phyloP scores from a whole-genome alignment of 1,140 invertebrate genomes.

The Portunus trituberculatus region DNA sequence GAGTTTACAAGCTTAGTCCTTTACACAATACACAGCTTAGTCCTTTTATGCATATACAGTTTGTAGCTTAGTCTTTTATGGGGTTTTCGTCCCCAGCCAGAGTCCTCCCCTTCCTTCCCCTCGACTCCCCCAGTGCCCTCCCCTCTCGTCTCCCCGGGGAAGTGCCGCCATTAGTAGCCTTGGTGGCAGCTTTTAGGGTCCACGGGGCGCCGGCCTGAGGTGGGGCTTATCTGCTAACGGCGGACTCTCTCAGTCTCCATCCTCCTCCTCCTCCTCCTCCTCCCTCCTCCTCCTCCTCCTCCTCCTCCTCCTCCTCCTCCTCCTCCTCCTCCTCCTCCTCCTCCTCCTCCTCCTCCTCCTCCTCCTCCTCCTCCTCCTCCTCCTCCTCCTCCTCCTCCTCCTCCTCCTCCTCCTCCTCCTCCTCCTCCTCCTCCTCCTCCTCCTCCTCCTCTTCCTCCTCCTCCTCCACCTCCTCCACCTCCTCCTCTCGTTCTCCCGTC shows the following conservation, averaged over 20 bases:
- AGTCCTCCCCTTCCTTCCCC: background rate
- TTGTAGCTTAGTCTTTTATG: background rate
- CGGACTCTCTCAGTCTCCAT: background rate
- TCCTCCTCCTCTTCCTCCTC: background rate
- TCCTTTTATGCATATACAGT: too few species aligned
- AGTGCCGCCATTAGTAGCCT: constrained; percentile 3
- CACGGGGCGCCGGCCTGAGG: background rate
- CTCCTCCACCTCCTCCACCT: background rate
- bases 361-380: background rate
- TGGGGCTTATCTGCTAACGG: constrained; percentile 9
- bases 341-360: background rate
- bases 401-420: background rate
- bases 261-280: background rate
- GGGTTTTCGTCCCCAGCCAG: background rate
- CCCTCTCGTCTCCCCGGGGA: background rate
- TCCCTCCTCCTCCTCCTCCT: background rate
- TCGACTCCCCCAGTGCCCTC: background rate
- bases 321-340: background rate
- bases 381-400: background rate
- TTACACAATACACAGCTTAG: background rate
- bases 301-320: background rate
- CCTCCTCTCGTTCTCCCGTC: background rate
- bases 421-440: background rate
- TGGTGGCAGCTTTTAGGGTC: background rate
- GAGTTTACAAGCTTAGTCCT: background rate